phyloP scores from a whole-genome alignment of 2,797 vertebrate species.

The Lates japonicus region DNA sequence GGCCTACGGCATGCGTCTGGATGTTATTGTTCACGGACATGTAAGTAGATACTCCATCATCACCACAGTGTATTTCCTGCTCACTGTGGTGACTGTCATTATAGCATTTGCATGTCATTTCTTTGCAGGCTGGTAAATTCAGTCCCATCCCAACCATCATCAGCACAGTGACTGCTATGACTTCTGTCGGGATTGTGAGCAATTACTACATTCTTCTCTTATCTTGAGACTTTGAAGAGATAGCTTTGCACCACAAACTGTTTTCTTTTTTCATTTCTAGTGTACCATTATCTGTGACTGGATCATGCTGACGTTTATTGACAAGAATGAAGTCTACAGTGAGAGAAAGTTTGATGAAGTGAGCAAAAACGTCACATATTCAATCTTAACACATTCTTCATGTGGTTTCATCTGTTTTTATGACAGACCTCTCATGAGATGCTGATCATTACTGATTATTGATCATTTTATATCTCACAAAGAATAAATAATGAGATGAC shows the following conservation, averaged over 20 bases:
- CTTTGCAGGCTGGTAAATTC: conserved; percentile 92
- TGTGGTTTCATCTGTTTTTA: background rate
- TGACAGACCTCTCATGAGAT: background rate
- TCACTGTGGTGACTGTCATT: conserved; percentile 5
- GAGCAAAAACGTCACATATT: conserved; percentile 54
- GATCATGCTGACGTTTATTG: conserved; percentile 95
- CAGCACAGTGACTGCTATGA: conserved; percentile 92
- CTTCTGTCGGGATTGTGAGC: conserved; percentile 94
- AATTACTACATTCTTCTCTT: background rate
- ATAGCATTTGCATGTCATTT: conserved; percentile 10
- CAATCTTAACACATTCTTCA: background rate
- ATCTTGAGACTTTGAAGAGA: background rate
- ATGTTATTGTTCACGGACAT: conserved; percentile 93
- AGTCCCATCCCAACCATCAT: conserved; percentile 95
- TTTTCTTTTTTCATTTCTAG: conserved; percentile 68
- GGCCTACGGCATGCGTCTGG: conserved; percentile 92
- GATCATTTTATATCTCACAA: background rate
- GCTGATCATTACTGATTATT: background rate
- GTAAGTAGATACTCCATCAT: conserved; percentile 72
- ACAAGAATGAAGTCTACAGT: conserved; percentile 93
- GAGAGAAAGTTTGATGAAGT: conserved; percentile 93
- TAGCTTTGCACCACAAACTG: background rate
- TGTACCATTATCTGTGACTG: conserved; percentile 95
- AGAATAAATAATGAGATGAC: background rate
- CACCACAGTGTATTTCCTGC: background rate